phyloP scores from a whole-genome alignment of 64 coral and sea anemone species.

The Stichodactyla helianthus region DNA sequence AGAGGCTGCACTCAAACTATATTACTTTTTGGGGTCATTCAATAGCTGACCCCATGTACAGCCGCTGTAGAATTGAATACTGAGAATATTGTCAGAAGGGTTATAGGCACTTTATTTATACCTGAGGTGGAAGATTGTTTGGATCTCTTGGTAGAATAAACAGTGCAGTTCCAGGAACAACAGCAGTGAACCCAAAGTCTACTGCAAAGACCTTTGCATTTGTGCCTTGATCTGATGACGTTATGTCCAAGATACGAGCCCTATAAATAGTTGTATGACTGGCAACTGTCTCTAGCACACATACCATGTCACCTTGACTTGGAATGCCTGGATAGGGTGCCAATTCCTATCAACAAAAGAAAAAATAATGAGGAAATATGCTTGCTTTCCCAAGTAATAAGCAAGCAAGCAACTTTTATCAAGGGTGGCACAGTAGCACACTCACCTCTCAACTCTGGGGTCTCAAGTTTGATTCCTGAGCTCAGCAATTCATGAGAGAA shows the following conservation, averaged over 20 bases:
- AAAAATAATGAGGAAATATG: neutral
- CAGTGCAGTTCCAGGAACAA: constrained; percentile 28
- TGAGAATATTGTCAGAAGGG: no score
- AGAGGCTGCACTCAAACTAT: no score
- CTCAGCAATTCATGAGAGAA: no score
- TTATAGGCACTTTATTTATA: neutral
- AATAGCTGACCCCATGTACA: no score
- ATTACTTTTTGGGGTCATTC: no score
- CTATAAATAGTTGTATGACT: constrained; percentile 68
- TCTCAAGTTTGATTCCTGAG: no score
- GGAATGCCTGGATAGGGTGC: constrained; percentile 28
- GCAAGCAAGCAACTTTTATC: no score
- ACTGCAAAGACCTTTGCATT: constrained; percentile 78
- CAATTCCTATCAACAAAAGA: constrained; percentile 28
- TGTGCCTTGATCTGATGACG: constrained; percentile 17
- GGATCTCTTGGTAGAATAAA: constrained; percentile 41
- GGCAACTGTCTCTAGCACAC: constrained; percentile 36
- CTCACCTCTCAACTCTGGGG: no score
- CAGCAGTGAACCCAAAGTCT: constrained; percentile 67
- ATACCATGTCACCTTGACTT: constrained; percentile 63
- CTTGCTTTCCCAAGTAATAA: no score
- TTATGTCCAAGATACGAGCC: constrained; percentile 48
- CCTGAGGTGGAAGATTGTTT: constrained; percentile 54
- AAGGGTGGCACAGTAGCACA: no score
- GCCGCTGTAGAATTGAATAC: no score